Evolutionary conservation across 2,797 vertebrate genomes (phyloP).

Genomic region (Gallirallus australis): DNA sequence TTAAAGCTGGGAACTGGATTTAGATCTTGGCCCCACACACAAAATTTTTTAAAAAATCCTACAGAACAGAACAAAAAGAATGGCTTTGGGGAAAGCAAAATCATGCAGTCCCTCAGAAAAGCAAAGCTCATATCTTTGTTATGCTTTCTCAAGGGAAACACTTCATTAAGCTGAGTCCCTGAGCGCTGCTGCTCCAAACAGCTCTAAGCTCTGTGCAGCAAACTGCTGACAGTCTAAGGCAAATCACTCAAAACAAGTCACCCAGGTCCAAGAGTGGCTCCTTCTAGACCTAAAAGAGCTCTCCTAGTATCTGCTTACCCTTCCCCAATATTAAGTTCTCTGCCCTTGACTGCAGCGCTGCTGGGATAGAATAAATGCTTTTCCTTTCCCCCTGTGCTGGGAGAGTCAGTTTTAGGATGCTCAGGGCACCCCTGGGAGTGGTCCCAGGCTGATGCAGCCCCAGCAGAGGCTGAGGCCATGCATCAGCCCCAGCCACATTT

Average conservation of each 20-base stretch:
- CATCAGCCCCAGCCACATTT: accelerated
- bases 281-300: neutral
- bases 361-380: neutral
- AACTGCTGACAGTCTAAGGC: neutral
- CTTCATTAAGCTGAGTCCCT: accelerated
- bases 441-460: neutral
- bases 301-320: neutral
- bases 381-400: accelerated
- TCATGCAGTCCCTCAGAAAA: neutral
- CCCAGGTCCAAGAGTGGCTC: neutral
- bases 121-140: neutral
- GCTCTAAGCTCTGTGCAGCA: neutral
- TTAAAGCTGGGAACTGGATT: neutral
- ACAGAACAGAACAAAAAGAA: neutral
- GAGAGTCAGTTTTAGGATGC: neutral
- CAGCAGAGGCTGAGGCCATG: accelerated
- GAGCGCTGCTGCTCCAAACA: neutral
- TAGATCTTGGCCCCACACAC: neutral
- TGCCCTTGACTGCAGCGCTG: neutral
- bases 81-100: neutral
- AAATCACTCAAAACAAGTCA: neutral
- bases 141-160: neutral
- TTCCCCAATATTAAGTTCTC: no score
- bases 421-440: neutral
- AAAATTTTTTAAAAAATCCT: no score